A percentile compares a stretch with the other conserved stretches of the same genome.
Conservation (phyloP, 2,113 vertebrate species). For the Triplophysa siluroides region DNA sequence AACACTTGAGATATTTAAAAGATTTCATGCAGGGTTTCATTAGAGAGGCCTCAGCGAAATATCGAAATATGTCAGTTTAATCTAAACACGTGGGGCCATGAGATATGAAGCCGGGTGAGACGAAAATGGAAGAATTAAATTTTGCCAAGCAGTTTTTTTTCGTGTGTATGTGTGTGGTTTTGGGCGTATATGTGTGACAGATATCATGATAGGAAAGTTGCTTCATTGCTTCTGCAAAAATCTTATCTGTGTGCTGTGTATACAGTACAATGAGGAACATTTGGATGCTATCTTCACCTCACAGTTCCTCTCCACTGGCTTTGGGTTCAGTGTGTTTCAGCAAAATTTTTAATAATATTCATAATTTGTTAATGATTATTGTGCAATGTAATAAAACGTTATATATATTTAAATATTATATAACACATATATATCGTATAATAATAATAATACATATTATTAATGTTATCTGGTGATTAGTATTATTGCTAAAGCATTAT, state of each 20-base stretch:
- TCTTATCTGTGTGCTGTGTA: neutral
- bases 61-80: constrained; percentile 12
- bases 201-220: no score
- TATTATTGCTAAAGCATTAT: no score
- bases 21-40: neutral
- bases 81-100: constrained; percentile 38
- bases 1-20: neutral
- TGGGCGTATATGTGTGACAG: neutral
- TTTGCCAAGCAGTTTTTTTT: constrained; percentile 65
- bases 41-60: neutral
- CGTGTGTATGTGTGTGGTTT: neutral
- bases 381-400: no score
- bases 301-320: neutral
- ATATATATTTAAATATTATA: no score
- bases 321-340: neutral
- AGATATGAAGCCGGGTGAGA: constrained; percentile 47
- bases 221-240: neutral
- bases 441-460: no score
- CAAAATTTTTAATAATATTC: no score
- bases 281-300: neutral
- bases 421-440: no score
- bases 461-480: no score
- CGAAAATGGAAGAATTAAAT: constrained; percentile 60
- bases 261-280: neutral
- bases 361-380: no score